Conservation (phyloP, 2,888 invertebrate species). For the Eilema sororculum region DNA sequence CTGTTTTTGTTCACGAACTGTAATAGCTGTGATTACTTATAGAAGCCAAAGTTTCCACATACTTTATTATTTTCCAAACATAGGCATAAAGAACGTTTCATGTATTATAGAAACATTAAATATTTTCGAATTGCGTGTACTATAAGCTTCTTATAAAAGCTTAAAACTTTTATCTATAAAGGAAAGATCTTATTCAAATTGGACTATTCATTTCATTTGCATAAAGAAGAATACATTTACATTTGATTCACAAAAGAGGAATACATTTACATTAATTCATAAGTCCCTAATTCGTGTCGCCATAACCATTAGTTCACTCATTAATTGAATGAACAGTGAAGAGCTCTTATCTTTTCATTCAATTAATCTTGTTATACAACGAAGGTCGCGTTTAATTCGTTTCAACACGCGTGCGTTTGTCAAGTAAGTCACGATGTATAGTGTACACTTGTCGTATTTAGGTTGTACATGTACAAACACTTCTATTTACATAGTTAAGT, state of each 20-base stretch:
- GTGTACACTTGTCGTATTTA: constrained; percentile 39
- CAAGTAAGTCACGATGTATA: constrained; percentile 31
- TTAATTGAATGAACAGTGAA: constrained; percentile 64
- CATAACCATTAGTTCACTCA: constrained; percentile 44
- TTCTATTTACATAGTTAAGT: constrained; percentile 27
- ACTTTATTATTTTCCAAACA: constrained; percentile 17
- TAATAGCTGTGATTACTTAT: constrained; percentile 28
- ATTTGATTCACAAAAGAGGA: constrained; percentile 37
- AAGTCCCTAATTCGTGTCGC: constrained; percentile 50
- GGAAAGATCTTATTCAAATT: constrained; percentile 20
- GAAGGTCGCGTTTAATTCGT: constrained; percentile 56
- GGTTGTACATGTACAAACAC: constrained; percentile 34
- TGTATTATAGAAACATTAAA: background rate
- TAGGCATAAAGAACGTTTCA: background rate
- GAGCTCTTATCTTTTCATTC: constrained; percentile 62
- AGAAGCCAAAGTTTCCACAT: constrained; percentile 33
- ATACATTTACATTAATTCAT: constrained; percentile 37
- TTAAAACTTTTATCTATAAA: constrained; percentile 8
- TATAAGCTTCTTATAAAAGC: background rate
- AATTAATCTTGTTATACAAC: constrained; percentile 63
- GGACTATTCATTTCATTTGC: constrained; percentile 21
- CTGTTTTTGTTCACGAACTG: constrained; percentile 27
- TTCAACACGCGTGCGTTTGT: constrained; percentile 45
- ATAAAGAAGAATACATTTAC: constrained; percentile 32
- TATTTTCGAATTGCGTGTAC: background rate